Evolutionary conservation across 2,797 vertebrate genomes (phyloP), one percentile per base, ranked within the genome.

Genomic region (Tragopan temminckii): DNA sequence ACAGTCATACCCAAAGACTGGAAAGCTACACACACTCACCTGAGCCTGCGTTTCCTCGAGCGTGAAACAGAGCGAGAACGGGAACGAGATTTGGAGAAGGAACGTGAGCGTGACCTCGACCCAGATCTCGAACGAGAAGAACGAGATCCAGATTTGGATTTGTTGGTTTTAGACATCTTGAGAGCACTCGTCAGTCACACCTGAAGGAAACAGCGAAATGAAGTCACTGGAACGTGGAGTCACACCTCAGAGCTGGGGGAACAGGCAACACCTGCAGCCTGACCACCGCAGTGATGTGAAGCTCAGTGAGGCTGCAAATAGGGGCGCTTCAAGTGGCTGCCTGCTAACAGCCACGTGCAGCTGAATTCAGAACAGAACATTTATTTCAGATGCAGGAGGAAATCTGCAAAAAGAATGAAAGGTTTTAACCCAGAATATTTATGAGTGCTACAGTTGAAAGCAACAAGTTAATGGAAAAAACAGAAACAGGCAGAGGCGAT

Each of bases 161-260:
- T 99, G 68, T 98, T 98, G 21, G 98, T 98, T 97, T 99, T 99
- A 86, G 99, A 99, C 99, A 99, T 99, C 97, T 97, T 95, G 97
- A 96, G 95, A 96, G 92, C 75, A 88, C 93, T 91, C 91, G 94
- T 87, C 93, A 94, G 83, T 52, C 80, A 94, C 10, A 96, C 96
- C 97, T 98, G 95, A 77, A 55, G 33, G 80, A 57, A 76, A 95
- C 0, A 42, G 63, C 45, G 23, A 70, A 66, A 86, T 0, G 19
- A 1, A 38, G 20, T 2, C 50, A 78, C 63, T 72, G 59, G 77
- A 57, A 83, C 89, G 45, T 31, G 31, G 93, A 91, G 74, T 23
- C 23, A 9, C 1, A 24, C 1, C 5, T 68, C 5, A n/a, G 79
- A 43, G 19, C 23, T 40, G 64, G 46, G 85, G 64, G 80, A 66